Conservation (phyloP, 1,140 invertebrate species). For the Neodiprion lecontei region DNA sequence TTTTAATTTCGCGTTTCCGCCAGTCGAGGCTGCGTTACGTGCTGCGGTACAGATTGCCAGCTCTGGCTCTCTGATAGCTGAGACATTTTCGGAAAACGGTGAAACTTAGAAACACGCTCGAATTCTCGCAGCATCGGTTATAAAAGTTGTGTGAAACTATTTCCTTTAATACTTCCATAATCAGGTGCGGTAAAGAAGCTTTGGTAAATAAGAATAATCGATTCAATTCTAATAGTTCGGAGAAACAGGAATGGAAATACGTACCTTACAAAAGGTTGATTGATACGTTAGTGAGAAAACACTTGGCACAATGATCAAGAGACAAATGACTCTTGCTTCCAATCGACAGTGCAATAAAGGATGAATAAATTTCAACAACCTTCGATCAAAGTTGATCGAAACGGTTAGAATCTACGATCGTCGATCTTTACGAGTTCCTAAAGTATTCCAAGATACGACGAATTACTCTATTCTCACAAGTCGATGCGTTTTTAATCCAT, state of each 20-base stretch:
- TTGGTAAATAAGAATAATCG: not conserved
- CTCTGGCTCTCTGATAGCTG: too few species aligned
- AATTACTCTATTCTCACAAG: too few species aligned
- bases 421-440: too few species aligned
- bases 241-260: not conserved
- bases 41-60: too few species aligned
- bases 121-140: not conserved
- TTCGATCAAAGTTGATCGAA: too few species aligned
- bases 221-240: not conserved
- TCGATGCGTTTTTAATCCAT: too few species aligned
- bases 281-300: not conserved
- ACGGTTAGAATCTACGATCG: too few species aligned
- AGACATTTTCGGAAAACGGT: too few species aligned
- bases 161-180: not conserved
- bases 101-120: too few species aligned
- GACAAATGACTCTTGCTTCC: not conserved
- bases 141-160: not conserved
- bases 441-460: too few species aligned
- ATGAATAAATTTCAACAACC: not conserved
- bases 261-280: not conserved
- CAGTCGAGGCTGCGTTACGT: too few species aligned
- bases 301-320: not conserved
- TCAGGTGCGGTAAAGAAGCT: not conserved
- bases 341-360: not conserved
- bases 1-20: too few species aligned